phyloP scores from a whole-genome alignment of 2,797 vertebrate species.

The Odontamblyopus lacepedii region DNA sequence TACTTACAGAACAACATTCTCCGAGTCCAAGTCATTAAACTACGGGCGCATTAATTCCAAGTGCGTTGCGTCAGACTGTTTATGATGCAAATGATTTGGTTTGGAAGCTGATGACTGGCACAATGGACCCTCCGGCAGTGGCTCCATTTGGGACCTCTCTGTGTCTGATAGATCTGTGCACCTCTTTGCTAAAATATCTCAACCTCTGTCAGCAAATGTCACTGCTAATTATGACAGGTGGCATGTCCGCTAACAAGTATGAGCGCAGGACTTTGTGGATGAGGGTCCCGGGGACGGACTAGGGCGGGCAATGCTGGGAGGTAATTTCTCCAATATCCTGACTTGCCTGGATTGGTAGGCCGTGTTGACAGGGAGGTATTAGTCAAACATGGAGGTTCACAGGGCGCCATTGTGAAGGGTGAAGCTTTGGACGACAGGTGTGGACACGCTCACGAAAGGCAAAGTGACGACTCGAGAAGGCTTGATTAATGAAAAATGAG shows the following conservation, averaged over 20 bases:
- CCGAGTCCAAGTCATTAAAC: constrained; percentile 31
- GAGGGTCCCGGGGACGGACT: constrained; percentile 57
- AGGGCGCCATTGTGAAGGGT: constrained; percentile 33
- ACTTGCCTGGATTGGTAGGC: constrained; percentile 59
- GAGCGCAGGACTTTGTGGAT: constrained; percentile 55
- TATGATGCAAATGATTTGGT: constrained; percentile 70
- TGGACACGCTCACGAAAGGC: constrained; percentile 38
- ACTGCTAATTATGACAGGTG: constrained; percentile 67
- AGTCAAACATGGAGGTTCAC: constrained; percentile 64
- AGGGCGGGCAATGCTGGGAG: constrained; percentile 55
- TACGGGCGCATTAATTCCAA: constrained; percentile 66
- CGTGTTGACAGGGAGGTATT: constrained; percentile 70
- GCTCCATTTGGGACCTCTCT: constrained; percentile 52
- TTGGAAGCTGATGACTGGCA: constrained; percentile 68
- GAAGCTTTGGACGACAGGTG: constrained; percentile 48
- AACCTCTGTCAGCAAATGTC: constrained; percentile 76
- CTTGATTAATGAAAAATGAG: not conserved
- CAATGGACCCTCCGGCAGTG: constrained; percentile 57
- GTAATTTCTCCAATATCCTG: constrained; percentile 76
- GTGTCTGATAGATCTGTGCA: constrained; percentile 56
- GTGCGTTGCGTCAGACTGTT: constrained; percentile 59
- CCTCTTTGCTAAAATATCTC: constrained; percentile 60
- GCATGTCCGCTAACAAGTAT: constrained; percentile 59
- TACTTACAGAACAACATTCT: constrained; percentile 34
- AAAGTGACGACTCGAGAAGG: not conserved